Evolutionary conservation across 2,797 vertebrate genomes (phyloP).

Genomic region (Clamator glandarius): DNA sequence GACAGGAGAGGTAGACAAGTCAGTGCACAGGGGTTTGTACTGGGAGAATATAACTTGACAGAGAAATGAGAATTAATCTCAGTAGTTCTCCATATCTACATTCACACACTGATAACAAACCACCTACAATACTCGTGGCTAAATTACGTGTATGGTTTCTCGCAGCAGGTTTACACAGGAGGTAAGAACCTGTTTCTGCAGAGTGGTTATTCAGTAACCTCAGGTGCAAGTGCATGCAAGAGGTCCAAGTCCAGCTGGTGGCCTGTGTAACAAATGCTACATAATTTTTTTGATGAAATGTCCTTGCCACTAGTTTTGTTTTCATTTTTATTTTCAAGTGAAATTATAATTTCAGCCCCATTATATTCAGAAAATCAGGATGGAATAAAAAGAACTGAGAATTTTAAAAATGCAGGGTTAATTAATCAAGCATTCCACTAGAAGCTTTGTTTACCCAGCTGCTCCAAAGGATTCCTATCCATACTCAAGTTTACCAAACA

Average conservation of each 20-base stretch:
- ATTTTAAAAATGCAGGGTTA: not conserved
- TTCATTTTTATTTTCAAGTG: not conserved
- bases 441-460: not conserved
- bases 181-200: not conserved
- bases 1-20: slow-evolving; percentile 22
- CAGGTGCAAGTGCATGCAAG: not conserved
- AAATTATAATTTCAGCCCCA: not conserved
- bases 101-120: not conserved
- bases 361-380: not conserved
- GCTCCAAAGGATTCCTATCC: not conserved
- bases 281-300: not conserved
- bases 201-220: not conserved
- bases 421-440: not conserved
- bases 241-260: not conserved
- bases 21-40: not conserved
- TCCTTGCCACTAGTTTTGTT: not conserved
- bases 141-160: not conserved
- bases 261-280: not conserved
- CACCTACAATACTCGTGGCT: not conserved
- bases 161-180: not conserved
- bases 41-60: not conserved
- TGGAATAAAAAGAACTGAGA: not conserved
- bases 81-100: not conserved
- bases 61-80: slow-evolving; percentile 21
- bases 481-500: not conserved